A percentile compares a stretch with the other conserved stretches of the same genome.
These are phyloP conservation scores for Lycodopsis pacificus DNA, from an alignment of 2,797 vertebrate genomes.

Conservation along the genomic window DNA sequence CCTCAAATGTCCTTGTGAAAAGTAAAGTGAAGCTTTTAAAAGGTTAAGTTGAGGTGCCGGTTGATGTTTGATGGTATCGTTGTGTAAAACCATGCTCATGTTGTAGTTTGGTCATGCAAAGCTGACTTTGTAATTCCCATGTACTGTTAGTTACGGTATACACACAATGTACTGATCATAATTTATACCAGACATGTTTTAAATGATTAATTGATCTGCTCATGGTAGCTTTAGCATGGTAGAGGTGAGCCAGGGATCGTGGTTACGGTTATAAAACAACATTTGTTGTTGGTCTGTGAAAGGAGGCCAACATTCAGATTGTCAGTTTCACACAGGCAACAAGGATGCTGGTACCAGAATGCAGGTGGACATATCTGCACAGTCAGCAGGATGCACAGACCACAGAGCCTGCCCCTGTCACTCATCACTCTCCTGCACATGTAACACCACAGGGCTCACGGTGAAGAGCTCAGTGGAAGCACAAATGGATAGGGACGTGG, in stretches of 20 bases:
- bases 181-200: no score
- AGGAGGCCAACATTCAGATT: not conserved
- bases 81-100: not conserved
- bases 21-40: not conserved
- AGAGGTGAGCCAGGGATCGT: not conserved
- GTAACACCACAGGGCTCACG: not conserved
- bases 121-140: not conserved
- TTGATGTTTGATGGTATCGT: not conserved
- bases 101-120: not conserved
- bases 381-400: not conserved
- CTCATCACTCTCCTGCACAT: not conserved
- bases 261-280: not conserved
- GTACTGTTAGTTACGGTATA: not conserved
- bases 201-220: not conserved
- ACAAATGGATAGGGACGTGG: not conserved
- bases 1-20: conserved; percentile 1
- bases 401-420: not conserved
- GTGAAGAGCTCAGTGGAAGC: not conserved
- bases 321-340: not conserved
- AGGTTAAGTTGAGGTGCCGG: not conserved
- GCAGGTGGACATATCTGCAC: not conserved
- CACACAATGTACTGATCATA: not conserved
- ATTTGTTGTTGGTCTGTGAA: not conserved
- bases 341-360: not conserved
- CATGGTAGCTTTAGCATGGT: not conserved